Percentiles rank a stretch among this genome's conserved stretches.
These are phyloP conservation scores for Drosophila orena DNA, from an alignment of 1,140 invertebrate species.

Conservation along the genomic window DNA sequence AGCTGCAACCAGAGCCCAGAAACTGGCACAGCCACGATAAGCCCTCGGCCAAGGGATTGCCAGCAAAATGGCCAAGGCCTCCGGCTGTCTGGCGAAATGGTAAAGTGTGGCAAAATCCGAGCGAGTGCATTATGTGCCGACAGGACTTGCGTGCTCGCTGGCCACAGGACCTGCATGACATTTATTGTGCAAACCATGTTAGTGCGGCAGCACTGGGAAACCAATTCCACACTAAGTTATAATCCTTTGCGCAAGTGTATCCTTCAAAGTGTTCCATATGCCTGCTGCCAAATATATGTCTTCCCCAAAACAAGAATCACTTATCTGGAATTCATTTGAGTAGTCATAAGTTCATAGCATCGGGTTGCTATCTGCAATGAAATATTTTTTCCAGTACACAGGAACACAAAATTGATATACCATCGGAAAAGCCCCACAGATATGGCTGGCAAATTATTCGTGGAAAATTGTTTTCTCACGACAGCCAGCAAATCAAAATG, in stretches of 20 bases:
- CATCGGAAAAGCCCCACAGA: constrained; percentile 40
- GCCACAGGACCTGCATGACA: constrained; percentile 38
- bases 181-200: constrained; percentile 60
- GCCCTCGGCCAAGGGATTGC: constrained; percentile 39
- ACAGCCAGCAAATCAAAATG: constrained; percentile 62
- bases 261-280: too few species aligned
- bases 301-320: too few species aligned
- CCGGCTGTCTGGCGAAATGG: constrained; percentile 22
- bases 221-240: too few species aligned
- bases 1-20: background rate
- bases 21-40: constrained; percentile 63
- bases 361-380: background rate
- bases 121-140: constrained; percentile 57
- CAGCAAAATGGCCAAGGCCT: constrained; percentile 44
- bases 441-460: constrained; percentile 56
- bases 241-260: too few species aligned
- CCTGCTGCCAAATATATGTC: too few species aligned
- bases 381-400: constrained; percentile 6
- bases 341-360: too few species aligned
- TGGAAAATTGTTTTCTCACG: constrained; percentile 65
- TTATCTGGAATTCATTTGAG: too few species aligned
- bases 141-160: constrained; percentile 49
- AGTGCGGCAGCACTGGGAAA: background rate
- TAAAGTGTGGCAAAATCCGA: constrained; percentile 10
- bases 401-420: constrained; percentile 23